Conservation (phyloP, 1,140 invertebrate species). For the Oncopodura yosiiana region DNA sequence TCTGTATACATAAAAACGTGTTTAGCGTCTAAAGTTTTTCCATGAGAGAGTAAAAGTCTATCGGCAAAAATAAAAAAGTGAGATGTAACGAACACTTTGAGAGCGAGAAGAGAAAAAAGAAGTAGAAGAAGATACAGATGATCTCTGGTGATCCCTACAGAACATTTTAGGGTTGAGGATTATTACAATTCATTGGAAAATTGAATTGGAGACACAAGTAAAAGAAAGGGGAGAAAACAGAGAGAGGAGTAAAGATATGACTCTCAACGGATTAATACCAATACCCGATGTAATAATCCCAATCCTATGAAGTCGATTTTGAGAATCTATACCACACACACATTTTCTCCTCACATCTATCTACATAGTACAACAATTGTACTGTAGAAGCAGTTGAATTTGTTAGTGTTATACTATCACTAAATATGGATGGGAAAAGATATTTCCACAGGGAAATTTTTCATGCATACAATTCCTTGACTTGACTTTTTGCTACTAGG, state of each 20-base stretch:
- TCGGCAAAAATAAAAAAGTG: conserved; percentile 1
- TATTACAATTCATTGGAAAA: conserved; percentile 37
- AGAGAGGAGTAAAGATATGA: conserved; percentile 24
- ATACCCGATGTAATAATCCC: conserved; percentile 29
- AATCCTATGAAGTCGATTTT: conserved; percentile 13
- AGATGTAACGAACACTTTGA: not conserved
- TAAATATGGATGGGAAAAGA: not conserved
- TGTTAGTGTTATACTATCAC: not conserved
- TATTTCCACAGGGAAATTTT: conserved; percentile 34
- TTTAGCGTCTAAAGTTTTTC: conserved; percentile 8
- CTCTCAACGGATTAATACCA: conserved; percentile 35
- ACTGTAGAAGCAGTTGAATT: not conserved
- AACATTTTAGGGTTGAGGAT: conserved; percentile 35
- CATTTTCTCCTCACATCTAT: not conserved
- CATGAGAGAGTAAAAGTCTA: conserved; percentile 2
- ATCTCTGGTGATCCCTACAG: conserved; percentile 35
- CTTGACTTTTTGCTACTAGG: conserved; percentile 10
- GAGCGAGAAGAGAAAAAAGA: not conserved
- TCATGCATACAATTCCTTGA: conserved; percentile 35
- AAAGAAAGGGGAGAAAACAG: conserved; percentile 1
- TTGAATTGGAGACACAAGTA: conserved; percentile 29
- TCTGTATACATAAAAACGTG: too few relatives aligned
- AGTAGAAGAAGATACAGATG: conserved; percentile 11
- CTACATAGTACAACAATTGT: not conserved
- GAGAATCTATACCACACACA: not conserved